Percentiles rank a stretch among this genome's conserved stretches.
These are phyloP conservation scores for Conus betulinus DNA, from an alignment of 1,140 invertebrate species.

Conservation along the genomic window DNA sequence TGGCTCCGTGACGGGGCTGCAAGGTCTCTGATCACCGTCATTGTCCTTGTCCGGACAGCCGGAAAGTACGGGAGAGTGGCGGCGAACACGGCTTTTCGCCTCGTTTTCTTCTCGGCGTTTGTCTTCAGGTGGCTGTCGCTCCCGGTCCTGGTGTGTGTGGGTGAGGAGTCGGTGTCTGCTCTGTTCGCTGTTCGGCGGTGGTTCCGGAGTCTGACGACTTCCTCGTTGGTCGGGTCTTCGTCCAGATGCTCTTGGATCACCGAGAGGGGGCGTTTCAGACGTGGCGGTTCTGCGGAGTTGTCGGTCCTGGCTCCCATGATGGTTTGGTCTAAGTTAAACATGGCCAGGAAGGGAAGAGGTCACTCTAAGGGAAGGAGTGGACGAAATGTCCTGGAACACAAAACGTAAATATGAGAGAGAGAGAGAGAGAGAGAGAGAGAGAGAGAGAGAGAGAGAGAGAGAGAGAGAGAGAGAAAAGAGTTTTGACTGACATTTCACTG, in stretches of 20 bases:
- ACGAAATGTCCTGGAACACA: not conserved
- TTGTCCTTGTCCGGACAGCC: too few species aligned
- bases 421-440: constrained; percentile 20
- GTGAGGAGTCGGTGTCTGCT: not conserved
- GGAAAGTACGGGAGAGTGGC: not conserved
- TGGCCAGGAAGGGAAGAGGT: not conserved
- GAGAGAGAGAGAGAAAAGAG: not conserved
- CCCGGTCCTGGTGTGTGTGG: not conserved
- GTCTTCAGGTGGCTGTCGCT: not conserved
- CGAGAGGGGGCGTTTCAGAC: constrained; percentile 28
- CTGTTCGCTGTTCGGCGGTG: not conserved
- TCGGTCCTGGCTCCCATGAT: constrained; percentile 42
- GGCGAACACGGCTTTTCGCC: constrained; percentile 4
- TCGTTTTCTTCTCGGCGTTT: not conserved
- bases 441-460: not conserved
- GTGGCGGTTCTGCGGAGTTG: not conserved
- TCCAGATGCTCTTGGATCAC: constrained; percentile 37
- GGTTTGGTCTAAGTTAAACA: not conserved
- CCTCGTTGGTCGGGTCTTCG: not conserved
- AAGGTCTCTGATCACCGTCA: too few species aligned
- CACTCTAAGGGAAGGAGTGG: not conserved
- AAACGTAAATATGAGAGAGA: constrained; percentile 10
- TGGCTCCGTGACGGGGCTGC: too few species aligned
- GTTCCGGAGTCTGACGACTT: not conserved
- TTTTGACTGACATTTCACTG: too few species aligned